Base-by-base conservation (phyloP, 2,113 vertebrate species). In the Sinocyclocheilus anshuiensis region DNA sequence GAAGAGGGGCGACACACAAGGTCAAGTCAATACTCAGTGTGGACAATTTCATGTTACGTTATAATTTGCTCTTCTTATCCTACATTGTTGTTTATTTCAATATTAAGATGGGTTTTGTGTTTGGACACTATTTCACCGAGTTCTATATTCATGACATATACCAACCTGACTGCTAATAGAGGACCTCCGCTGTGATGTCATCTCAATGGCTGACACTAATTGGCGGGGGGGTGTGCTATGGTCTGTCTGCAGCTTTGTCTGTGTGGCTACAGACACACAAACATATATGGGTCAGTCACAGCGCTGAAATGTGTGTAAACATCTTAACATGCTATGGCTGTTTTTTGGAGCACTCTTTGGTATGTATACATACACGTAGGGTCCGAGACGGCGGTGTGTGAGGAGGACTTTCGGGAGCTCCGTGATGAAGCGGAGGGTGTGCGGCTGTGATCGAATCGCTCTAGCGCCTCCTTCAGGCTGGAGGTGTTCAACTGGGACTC, bases 401-500 rank as follows among this genome's bases (percentile, higher is more conserved):
- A 96, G 20, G 93, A 94, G 89, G 98, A 99, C 91, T 98, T 98
- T 85, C 95, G 95, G 16, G 97, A 99, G 92, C 97, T 97, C 81
- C 96, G 94, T 5, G 98, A 98, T 2, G 97, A 99, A 74, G 95
- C 95, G 3, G 98, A 99, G 42, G 97, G 96, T 0, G 98, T 97
- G 84, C 96, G 95, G 90, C 97, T 99, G 89, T 93, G 96, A 92
- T 97, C 95, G 89, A 98, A 98, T 69, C 95, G 96, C 90, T 99
- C 98, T 83, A 98, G 92, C 15, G 96, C 97, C 92, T 99, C 97
- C 92, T 98, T 98, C 88, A 99, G 95, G 90, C 96, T 97, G 89
- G 96, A 96, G 18, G 97, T 97, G 88, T 97, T 97, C 90, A 97
- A 96, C 78, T 96, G 97, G 77, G 96, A 97, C 91, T 99, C 97